Evolutionary conservation across 1,140 invertebrate species (phyloP), one percentile per base, ranked within the genome.

Genomic region (Cotesia glomerata): DNA sequence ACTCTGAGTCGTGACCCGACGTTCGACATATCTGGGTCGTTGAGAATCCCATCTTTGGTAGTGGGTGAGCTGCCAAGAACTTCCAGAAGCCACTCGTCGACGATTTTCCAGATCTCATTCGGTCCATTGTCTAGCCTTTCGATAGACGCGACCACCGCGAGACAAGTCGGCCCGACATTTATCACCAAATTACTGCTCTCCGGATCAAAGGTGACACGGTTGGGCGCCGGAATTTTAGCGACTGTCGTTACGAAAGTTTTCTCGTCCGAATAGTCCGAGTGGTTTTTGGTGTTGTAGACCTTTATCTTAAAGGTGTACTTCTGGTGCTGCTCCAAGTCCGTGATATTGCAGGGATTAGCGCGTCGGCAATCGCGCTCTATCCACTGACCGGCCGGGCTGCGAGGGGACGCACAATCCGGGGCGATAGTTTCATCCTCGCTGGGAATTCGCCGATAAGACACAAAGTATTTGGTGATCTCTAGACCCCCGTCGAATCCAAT

Each of bases 401-500:
- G 88, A 2, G 90, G 88, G 0, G 89, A 88, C 14, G 89, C 89
- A 73, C 93, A 93, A 64, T 92, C 89, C 0, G 90, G 83, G 13
- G 89, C 86, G 26, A 91, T 77, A 74, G 91, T 84, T 72, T 92
- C 90, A 75, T 91, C 88, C 2, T 88, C 82, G 2, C 88, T 86
- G 0, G 88, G 84, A 0, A 93, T 89, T 34, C 92, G 89, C 62
- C 91, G 90, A 80, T 94, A 94, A 7, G 90, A 90, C 5, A 96
- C 93, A 76, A 94, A 94, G 83, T 94, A 96, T 79, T 95, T 95
- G 0, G 95, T 97, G 76, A 92, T 94, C 11, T 90, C 90, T 39
- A 95, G 81, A 0, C 95, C 95, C 0, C 96, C 96, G 85, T 97
- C 94, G 80, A 97, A 98, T 0, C 95, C 95, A 0, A 94, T 91